Base-by-base conservation (phyloP, 2,113 vertebrate genomes). In the Paradisaea rubra region DNA sequence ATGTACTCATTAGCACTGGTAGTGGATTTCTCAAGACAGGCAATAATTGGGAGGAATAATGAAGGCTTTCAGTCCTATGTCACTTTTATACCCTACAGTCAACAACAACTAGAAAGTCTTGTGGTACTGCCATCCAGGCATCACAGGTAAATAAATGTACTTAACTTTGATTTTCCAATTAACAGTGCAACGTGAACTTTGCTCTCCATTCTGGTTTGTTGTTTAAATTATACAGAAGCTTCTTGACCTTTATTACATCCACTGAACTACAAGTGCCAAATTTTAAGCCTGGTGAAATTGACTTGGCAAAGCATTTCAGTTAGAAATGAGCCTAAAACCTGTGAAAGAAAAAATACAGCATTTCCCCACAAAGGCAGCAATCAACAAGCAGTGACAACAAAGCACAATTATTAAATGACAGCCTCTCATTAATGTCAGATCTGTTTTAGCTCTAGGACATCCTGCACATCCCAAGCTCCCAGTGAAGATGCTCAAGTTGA, bases 371-470 rank as follows among this genome's bases (percentile, higher is more conserved):
- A 85, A 91, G 86, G 80, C 85, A 83, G 72, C 60, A 39, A 68
- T 91, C 60, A 73, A 86, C 78, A 90, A 88, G 63, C 53, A 6
- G 33, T 72, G 76, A 71, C 82, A 91, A 90, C 72, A 96, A 83
- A 90, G 91, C 60, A 81, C 53, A 64, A 15, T 86, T 81, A 53
- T 81, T 84, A 90, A 94, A 88, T 88, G 92, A 91, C 88, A 93
- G 93, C 85, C 71, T 94, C 89, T 94, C 93, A 96, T 97, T 97
- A 96, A 88, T 81, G 91, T 93, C 91, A 94, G 59, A 30, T 71
- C 70, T 5, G 5, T 82, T 94, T 86, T 91, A 78, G 79, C 86
- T 93, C 44, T 71, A 49, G 90, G 93, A 88, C 33, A 74, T 49
- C 15, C 23, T 60, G 64, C 82, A 81, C 64, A 68, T 81, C 92